Evolutionary conservation across 2,888 invertebrate genomes (phyloP).

Genomic region (Alentia gelatinosa): DNA sequence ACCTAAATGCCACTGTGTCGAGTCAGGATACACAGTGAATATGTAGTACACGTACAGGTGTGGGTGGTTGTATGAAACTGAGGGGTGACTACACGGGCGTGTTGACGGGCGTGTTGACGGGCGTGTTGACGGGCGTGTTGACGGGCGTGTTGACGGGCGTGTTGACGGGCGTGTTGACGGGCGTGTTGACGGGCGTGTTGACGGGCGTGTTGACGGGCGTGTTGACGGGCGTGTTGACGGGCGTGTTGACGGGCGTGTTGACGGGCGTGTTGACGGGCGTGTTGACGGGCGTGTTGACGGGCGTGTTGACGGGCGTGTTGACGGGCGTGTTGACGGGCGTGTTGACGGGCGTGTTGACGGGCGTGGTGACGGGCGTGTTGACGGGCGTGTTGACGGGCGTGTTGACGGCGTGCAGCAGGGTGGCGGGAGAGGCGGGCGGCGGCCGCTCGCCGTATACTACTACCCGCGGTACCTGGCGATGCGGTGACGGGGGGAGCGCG

Average conservation of each 20-base stretch:
- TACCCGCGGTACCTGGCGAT: not conserved
- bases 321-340: not conserved
- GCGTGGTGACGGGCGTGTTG: not conserved
- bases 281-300: not conserved
- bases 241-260: not conserved
- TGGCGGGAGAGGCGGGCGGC: not conserved
- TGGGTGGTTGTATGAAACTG: too few relatives aligned
- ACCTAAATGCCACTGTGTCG: too few relatives aligned
- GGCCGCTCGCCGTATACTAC: conserved; percentile 19
- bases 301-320: not conserved
- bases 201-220: not conserved
- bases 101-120: not conserved
- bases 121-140: not conserved
- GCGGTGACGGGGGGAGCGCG: not conserved
- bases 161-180: not conserved
- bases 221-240: not conserved
- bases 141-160: not conserved
- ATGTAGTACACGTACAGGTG: too few relatives aligned
- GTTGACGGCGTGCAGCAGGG: not conserved
- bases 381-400: not conserved
- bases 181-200: not conserved
- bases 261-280: not conserved
- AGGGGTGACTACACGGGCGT: too few relatives aligned
- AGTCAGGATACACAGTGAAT: too few relatives aligned
- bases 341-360: not conserved